Evolutionary conservation across 1,140 invertebrate genomes (phyloP), one percentile per base, ranked within the genome.

Genomic region (Drosophila burlai): DNA sequence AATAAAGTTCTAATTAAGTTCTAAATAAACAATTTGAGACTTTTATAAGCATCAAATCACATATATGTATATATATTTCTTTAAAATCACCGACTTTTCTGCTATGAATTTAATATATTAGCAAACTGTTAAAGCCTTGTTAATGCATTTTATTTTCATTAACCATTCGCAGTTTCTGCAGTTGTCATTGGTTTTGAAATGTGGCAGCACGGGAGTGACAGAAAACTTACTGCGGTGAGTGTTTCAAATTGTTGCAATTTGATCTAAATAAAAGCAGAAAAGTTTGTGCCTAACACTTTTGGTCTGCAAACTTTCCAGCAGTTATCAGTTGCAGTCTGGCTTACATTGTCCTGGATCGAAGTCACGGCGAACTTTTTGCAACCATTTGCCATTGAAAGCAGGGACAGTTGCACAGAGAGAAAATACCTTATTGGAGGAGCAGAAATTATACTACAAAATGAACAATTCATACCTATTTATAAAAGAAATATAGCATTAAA

Each of bases 301-400:
- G 52, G 72, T 65, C 64, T 81, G 72, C 26, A 55, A 82, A 79
- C 68, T 78, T 83, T 67, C 21, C 47, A 38, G 40, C 50, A 49
- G 34, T 80, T 86, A 83, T 87, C 83, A 71, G 66, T 34, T 42
- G 65, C 58, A 76, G 71, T 54, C 67, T 31, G 38, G 46, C 38
- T 60, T 2, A 71, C 67, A 69, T 57, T 71, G 67, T 71, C 24
- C 31, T 13, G 21, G 4, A 46, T 69, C 38, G 67, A 47, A 69
- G 65, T 68, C 64, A 54, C 36, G 9, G 34, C 4, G 21, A 63
- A 73, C 54, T 73, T 73, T 73, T 40, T 61, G 45, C 46, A 52
- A 47, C 71, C 83, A 72, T 72, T 86, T 82, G 79, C 79, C 83
- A 73, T 68, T 85, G 36, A 52, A 61, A 66, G 29, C 54, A 58